Conservation (phyloP, 23 tunicate species). For the Halocynthia roretzi region DNA sequence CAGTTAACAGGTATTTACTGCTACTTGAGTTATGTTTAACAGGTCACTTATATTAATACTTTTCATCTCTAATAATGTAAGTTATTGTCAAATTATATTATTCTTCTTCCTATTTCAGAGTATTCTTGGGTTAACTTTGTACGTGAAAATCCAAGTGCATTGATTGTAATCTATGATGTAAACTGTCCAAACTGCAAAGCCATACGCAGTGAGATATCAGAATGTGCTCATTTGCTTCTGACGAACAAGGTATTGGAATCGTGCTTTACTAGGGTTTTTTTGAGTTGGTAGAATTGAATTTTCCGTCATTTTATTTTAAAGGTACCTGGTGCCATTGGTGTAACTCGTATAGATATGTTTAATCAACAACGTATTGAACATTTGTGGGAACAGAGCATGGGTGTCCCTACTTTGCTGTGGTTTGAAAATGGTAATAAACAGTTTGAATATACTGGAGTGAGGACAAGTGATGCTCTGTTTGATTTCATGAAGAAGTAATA, state of each 20-base stretch:
- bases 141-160: constrained; percentile 31
- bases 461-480: constrained; percentile 41
- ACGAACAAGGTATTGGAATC: neutral
- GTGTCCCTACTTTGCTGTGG: constrained; percentile 86
- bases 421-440: constrained; percentile 45
- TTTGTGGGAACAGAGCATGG: constrained; percentile 59
- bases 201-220: constrained; percentile 31
- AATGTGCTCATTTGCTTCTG: constrained; percentile 1
- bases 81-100: no score
- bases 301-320: constrained; percentile 8
- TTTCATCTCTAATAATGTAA: no score
- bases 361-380: constrained; percentile 34
- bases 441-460: constrained; percentile 62
- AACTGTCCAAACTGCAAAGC: constrained; percentile 80
- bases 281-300: neutral
- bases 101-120: constrained; percentile 23
- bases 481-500: constrained; percentile 60
- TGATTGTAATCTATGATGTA: constrained; percentile 53
- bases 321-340: constrained; percentile 58
- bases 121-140: constrained; percentile 55
- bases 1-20: constrained; percentile 36
- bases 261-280: neutral
- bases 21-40: neutral
- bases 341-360: constrained; percentile 39
- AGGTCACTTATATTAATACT: no score